A percentile compares a stretch with the other conserved stretches of the same genome.
Conservation (phyloP, 2,888 invertebrate species). For the Leucophora obtusa region DNA sequence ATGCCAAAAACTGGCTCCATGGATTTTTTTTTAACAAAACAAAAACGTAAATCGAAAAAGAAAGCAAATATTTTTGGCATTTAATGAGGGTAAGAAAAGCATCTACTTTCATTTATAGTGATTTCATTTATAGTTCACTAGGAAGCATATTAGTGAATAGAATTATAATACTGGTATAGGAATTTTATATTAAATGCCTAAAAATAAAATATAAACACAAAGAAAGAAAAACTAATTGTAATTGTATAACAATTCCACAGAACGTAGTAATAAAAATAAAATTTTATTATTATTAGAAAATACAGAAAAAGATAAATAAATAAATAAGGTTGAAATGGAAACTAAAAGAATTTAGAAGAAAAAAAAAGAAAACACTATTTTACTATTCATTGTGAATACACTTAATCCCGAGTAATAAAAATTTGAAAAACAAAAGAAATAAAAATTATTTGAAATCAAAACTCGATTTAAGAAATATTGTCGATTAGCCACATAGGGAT, state of each 20-base stretch:
- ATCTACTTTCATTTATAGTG: background rate
- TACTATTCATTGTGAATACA: background rate
- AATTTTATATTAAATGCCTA: slow-evolving; percentile 33
- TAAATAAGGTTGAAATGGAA: slow-evolving; percentile 7
- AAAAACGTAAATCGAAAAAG: slow-evolving; percentile 9
- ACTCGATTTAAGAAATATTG: background rate
- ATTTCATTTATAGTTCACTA: background rate
- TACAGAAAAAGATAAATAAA: slow-evolving; percentile 14
- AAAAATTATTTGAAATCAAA: background rate
- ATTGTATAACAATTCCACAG: slow-evolving; percentile 55
- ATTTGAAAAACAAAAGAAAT: background rate
- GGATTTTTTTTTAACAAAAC: too few species aligned
- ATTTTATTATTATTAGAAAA: slow-evolving; percentile 54
- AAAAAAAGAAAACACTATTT: slow-evolving; percentile 4
- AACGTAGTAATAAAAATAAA: slow-evolving; percentile 55
- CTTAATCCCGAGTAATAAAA: background rate
- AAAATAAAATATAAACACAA: background rate
- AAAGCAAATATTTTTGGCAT: slow-evolving; percentile 24
- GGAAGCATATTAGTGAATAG: background rate
- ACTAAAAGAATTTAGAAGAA: background rate
- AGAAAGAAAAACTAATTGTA: slow-evolving; percentile 39
- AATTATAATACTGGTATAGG: slow-evolving; percentile 31
- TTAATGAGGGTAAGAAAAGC: slow-evolving; percentile 22
- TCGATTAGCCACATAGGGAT: too few species aligned
- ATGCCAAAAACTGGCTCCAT: too few species aligned